These are phyloP conservation scores for Oegoconia quadripuncta DNA, from an alignment of 2,888 invertebrate genomes.

Conservation along the genomic window DNA sequence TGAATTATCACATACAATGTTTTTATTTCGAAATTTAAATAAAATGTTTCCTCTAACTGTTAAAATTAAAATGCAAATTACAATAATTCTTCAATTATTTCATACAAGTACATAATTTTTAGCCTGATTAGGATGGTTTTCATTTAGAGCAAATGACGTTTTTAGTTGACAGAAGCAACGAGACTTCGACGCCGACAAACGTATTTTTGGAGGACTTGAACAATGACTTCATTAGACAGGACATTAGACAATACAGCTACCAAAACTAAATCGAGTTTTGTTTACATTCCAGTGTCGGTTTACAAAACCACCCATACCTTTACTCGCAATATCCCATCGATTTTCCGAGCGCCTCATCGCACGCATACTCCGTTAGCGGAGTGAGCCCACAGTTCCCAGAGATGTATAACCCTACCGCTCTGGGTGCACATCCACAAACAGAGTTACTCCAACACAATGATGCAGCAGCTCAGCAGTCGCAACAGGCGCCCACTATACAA, in stretches of 20 bases:
- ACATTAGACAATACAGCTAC: slow-evolving; percentile 14
- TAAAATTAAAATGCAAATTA: too few relatives aligned
- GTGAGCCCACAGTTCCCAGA: slow-evolving; percentile 72
- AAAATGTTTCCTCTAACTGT: too few relatives aligned
- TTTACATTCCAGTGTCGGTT: slow-evolving; percentile 74
- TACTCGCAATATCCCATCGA: slow-evolving; percentile 77
- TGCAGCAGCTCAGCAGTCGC: slow-evolving; percentile 74
- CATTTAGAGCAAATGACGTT: too few relatives aligned
- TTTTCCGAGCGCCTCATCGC: slow-evolving; percentile 75
- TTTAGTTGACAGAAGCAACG: not conserved
- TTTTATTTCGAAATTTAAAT: too few relatives aligned
- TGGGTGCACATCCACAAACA: slow-evolving; percentile 57
- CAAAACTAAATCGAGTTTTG: slow-evolving; percentile 34
- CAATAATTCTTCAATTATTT: too few relatives aligned
- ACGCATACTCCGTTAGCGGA: slow-evolving; percentile 75
- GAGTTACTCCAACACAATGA: slow-evolving; percentile 68
- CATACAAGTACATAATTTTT: too few relatives aligned
- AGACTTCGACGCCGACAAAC: not conserved
- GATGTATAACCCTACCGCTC: slow-evolving; percentile 66
- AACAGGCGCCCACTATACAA: slow-evolving; percentile 63
- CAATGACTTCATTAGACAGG: slow-evolving; percentile 7
- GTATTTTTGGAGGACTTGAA: slow-evolving; percentile 7
- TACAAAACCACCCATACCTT: slow-evolving; percentile 73
- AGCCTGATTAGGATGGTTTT: too few relatives aligned
- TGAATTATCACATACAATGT: too few relatives aligned